Percentiles rank a stretch among this genome's conserved stretches.
Evolutionary conservation across 2,113 vertebrate species (phyloP).

Genomic region (Thermophis baileyi): DNA sequence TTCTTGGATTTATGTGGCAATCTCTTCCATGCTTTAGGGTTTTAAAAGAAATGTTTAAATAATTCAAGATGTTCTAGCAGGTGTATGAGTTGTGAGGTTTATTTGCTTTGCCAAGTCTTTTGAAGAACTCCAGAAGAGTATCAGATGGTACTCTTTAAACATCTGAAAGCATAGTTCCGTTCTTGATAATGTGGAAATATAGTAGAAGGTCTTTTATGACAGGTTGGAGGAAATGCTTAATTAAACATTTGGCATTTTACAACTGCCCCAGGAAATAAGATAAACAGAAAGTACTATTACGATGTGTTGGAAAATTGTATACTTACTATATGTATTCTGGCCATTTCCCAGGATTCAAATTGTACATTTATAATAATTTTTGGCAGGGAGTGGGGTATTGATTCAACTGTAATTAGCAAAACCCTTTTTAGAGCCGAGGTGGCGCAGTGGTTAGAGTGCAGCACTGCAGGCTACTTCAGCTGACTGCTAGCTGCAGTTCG

Average conservation of each 20-base stretch:
- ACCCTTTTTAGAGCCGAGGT: no score
- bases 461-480: no score
- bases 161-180: background rate
- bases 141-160: background rate
- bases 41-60: background rate
- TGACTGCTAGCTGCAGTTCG: no score
- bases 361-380: background rate
- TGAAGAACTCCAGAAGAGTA: background rate
- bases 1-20: background rate
- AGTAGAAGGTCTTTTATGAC: background rate
- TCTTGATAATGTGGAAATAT: background rate
- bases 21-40: background rate
- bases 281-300: background rate
- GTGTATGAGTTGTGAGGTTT: background rate
- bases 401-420: background rate
- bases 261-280: background rate
- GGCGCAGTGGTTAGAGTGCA: no score
- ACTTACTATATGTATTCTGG: accelerated
- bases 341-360: background rate
- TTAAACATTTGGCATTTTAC: background rate
- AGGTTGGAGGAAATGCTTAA: background rate
- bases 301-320: background rate
- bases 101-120: background rate
- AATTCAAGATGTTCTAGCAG: background rate
- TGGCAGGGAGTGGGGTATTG: background rate